A percentile compares a stretch with the other conserved stretches of the same genome.
Conservation (phyloP, 2,888 invertebrate species). For the Cenopis cana region DNA sequence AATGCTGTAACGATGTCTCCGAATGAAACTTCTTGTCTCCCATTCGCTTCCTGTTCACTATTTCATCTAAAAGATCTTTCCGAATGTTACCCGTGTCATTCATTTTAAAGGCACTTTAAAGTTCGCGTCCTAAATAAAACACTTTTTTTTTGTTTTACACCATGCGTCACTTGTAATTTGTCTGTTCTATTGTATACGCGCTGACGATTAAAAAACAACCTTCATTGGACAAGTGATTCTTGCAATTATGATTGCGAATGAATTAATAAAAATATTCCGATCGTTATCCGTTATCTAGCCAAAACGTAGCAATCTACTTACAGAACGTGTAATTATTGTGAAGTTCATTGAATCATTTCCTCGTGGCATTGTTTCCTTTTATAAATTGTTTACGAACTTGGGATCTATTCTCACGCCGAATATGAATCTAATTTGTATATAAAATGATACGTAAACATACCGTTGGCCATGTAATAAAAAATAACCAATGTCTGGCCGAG, state of each 20-base stretch:
- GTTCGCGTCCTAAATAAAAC: neutral
- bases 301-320: slow-evolving; percentile 60
- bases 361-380: slow-evolving; percentile 39
- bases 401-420: neutral
- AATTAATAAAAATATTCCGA: slow-evolving; percentile 65
- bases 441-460: neutral
- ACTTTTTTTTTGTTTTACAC: neutral
- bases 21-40: slow-evolving; percentile 78
- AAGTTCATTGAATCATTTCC: slow-evolving; percentile 51
- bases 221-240: slow-evolving; percentile 39
- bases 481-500: neutral
- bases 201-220: slow-evolving; percentile 7
- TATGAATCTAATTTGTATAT: no score
- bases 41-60: slow-evolving; percentile 66
- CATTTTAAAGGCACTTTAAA: slow-evolving; percentile 54
- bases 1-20: slow-evolving; percentile 74
- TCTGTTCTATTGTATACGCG: slow-evolving; percentile 32
- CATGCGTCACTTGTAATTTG: slow-evolving; percentile 42
- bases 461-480: neutral
- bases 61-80: slow-evolving; percentile 67
- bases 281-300: slow-evolving; percentile 67
- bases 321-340: slow-evolving; percentile 64
- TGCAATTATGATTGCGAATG: slow-evolving; percentile 74
- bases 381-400: neutral
- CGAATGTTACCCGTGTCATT: slow-evolving; percentile 56